Evolutionary conservation across 2,888 invertebrate species (phyloP).

Genomic region (Clistopyga incitator): DNA sequence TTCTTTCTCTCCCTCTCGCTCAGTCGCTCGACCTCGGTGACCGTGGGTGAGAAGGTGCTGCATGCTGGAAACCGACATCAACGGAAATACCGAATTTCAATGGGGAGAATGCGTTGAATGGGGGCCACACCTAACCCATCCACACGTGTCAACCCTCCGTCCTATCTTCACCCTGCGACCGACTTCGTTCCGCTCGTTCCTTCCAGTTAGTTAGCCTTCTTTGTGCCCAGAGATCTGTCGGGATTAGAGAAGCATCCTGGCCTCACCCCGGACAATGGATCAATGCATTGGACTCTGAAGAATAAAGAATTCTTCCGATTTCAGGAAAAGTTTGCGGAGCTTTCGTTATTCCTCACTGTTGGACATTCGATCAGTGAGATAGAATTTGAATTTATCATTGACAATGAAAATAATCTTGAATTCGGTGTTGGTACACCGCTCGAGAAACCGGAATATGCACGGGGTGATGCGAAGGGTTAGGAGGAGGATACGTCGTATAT

Average conservation of each 20-base stretch:
- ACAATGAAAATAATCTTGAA: background rate
- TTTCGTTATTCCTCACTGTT: no score
- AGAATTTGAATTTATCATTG: background rate
- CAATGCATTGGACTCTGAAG: background rate
- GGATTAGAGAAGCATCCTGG: background rate
- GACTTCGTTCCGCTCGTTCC: conserved; percentile 21
- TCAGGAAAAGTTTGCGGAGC: no score
- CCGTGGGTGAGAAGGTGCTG: conserved; percentile 34
- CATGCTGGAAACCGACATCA: conserved; percentile 24
- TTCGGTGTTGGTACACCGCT: background rate
- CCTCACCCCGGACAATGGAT: background rate
- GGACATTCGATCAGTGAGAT: background rate
- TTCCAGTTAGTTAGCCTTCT: background rate
- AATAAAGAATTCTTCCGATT: background rate
- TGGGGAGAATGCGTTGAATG: conserved; percentile 26
- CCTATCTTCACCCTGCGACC: conserved; percentile 9
- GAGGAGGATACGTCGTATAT: background rate
- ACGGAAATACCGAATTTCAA: conserved; percentile 43
- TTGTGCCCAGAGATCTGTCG: conserved; percentile 29
- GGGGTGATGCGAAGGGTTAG: background rate
- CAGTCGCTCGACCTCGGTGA: conserved; percentile 20
- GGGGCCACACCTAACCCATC: conserved; percentile 31
- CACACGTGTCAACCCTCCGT: conserved; percentile 46
- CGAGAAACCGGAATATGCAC: background rate
- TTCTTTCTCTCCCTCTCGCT: conserved; percentile 3